phyloP scores from a whole-genome alignment of 2,888 invertebrate genomes.

The Cepaea hortensis region DNA sequence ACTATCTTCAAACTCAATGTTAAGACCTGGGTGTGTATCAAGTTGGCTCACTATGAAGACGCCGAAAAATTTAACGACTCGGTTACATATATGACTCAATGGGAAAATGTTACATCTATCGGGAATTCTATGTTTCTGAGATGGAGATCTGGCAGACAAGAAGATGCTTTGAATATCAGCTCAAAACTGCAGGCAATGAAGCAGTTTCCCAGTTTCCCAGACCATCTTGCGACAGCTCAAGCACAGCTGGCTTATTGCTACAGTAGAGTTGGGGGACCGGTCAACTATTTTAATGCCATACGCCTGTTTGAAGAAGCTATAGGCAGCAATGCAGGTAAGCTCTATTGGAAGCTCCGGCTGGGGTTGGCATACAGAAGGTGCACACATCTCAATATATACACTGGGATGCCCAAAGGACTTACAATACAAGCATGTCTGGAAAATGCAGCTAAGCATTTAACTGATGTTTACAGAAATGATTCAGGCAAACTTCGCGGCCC shows the following conservation, averaged over 20 bases:
- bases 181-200: neutral
- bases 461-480: neutral
- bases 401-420: neutral
- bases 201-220: neutral
- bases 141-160: neutral
- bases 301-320: neutral
- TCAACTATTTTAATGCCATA: neutral
- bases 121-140: neutral
- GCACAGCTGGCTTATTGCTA: constrained; percentile 3
- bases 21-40: neutral
- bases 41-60: neutral
- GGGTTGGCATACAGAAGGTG: constrained; percentile 2
- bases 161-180: neutral
- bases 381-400: neutral
- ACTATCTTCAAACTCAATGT: neutral
- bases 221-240: neutral
- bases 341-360: constrained; percentile 2
- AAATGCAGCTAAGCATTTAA: neutral
- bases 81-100: neutral
- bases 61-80: neutral
- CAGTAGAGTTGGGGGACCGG: constrained; percentile 16
- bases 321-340: neutral
- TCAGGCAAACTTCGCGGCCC: neutral
- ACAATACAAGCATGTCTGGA: neutral
- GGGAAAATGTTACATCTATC: neutral